Conservation (phyloP, 2,888 invertebrate species). For the Platycnemis pennipes region DNA sequence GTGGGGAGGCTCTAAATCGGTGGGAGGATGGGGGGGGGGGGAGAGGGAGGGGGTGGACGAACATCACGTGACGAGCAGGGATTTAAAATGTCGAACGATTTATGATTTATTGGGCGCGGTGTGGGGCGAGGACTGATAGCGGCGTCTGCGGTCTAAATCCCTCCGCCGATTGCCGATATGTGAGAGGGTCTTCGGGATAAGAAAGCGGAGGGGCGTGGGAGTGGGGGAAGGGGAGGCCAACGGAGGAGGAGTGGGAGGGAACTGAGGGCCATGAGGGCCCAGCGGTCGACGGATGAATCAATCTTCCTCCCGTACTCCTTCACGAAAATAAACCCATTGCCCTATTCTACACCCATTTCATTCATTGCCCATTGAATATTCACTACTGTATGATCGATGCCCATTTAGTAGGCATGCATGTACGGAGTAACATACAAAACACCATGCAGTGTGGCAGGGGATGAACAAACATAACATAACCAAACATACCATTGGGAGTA, state of each 20-base stretch:
- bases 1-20: not conserved
- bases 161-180: slow-evolving; percentile 23
- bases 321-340: not conserved
- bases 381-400: too few relatives aligned
- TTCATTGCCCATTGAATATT: too few relatives aligned
- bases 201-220: not conserved
- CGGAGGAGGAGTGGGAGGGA: not conserved
- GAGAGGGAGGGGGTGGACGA: not conserved
- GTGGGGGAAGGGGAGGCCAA: not conserved
- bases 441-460: too few relatives aligned
- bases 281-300: not conserved
- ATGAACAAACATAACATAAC: too few relatives aligned
- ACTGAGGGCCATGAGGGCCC: not conserved
- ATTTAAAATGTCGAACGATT: slow-evolving; percentile 66
- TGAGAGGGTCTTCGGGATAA: not conserved
- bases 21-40: not conserved
- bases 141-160: slow-evolving; percentile 43
- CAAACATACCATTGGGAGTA: too few relatives aligned
- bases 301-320: not conserved
- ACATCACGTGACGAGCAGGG: slow-evolving; percentile 53
- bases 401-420: too few relatives aligned
- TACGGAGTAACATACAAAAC: too few relatives aligned
- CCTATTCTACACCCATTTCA: not conserved
- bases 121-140: slow-evolving; percentile 29
- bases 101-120: slow-evolving; percentile 58